Evolutionary conservation across 2,888 invertebrate genomes (phyloP).

Genomic region (Parelbella ahira): DNA sequence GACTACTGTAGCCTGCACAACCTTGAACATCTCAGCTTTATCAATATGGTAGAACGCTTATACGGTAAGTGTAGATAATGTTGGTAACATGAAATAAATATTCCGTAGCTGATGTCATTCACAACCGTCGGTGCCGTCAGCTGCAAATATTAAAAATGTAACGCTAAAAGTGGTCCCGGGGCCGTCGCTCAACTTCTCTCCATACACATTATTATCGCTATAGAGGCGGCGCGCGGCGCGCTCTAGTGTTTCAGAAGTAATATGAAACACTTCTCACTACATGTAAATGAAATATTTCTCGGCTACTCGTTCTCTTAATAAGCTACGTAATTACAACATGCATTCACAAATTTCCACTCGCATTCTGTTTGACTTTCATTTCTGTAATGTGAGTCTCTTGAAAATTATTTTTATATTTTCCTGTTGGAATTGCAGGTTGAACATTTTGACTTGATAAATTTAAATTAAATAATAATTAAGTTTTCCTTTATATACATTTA

Average conservation of each 20-base stretch:
- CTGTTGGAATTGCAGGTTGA: no score
- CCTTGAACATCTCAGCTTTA: neutral
- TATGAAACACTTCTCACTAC: slow-evolving; percentile 5
- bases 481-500: no score
- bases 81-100: slow-evolving; percentile 6
- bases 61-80: neutral
- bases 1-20: neutral
- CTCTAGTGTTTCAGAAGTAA: slow-evolving; percentile 5
- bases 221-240: no score
- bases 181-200: slow-evolving; percentile 2
- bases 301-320: slow-evolving; percentile 12
- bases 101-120: slow-evolving; percentile 5
- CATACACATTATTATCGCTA: slow-evolving; percentile 2
- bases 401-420: no score
- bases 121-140: neutral
- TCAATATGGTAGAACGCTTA: neutral
- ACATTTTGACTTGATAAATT: no score
- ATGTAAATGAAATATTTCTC: slow-evolving; percentile 20
- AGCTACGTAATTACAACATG: no score
- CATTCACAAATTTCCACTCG: no score
- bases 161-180: slow-evolving; percentile 13
- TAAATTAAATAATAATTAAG: no score
- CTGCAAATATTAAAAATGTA: slow-evolving; percentile 10
- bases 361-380: no score
- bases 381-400: no score